Conservation (phyloP, 2,888 invertebrate species). For the Gisinianus flammeolus region DNA sequence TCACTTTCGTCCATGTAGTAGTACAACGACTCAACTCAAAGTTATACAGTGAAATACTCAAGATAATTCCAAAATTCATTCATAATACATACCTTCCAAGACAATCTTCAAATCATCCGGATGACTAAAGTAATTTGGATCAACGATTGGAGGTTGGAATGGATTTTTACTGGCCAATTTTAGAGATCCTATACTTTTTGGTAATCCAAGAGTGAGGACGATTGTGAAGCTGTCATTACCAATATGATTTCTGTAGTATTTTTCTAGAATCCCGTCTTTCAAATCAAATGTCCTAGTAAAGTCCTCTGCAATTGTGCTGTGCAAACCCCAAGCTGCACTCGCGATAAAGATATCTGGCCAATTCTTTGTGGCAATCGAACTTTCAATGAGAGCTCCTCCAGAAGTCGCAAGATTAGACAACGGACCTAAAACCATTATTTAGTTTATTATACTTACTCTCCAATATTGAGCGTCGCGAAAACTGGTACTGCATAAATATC, state of each 20-base stretch:
- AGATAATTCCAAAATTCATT: neutral
- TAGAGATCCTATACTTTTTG: slow-evolving; percentile 49
- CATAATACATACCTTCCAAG: slow-evolving; percentile 43
- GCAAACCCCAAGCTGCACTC: neutral
- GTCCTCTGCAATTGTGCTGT: neutral
- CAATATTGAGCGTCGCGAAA: no score
- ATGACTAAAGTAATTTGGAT: slow-evolving; percentile 52
- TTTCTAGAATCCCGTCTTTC: slow-evolving; percentile 43
- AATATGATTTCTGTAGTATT: slow-evolving; percentile 47
- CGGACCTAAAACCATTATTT: neutral
- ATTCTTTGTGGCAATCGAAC: neutral
- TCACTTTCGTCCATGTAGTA: no score
- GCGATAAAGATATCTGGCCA: slow-evolving; percentile 54
- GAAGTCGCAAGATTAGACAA: no score
- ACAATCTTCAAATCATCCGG: slow-evolving; percentile 49
- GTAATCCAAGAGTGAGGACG: slow-evolving; percentile 44
- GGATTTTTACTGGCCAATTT: slow-evolving; percentile 45
- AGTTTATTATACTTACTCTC: no score
- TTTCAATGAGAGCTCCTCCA: neutral
- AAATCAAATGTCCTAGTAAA: slow-evolving; percentile 35
- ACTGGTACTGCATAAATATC: no score
- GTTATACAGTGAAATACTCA: no score
- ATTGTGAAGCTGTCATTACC: slow-evolving; percentile 51
- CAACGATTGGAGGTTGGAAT: slow-evolving; percentile 45
- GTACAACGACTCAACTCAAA: no score